Base-by-base conservation (phyloP, 2,888 invertebrate genomes). In the Caenorhabditis doughertyi region DNA sequence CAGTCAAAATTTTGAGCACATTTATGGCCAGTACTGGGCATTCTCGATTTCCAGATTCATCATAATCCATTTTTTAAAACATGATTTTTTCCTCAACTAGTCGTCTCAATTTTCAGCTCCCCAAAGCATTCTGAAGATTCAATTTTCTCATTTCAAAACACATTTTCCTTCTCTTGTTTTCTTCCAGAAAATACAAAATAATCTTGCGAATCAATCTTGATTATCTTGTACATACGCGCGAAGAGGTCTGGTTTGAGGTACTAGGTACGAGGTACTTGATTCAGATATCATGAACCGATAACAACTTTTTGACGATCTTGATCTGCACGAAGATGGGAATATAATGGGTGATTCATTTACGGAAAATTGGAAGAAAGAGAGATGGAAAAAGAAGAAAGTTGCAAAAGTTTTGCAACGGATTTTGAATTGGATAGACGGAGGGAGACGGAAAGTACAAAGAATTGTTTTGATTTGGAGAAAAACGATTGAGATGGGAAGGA, bases 301-400 rank as follows among this genome's bases (percentile, higher is more conserved):
- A 65, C 51, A 51, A 65, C 47, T 49, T 65, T 65, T 51, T 65
- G 51, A 51, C 65, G 65, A 65, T 65, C 65, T 65, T 51, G 65
- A 65, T 65, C 51, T 65, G 65, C 35, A 35, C 35, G 51, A 25
- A 23, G 23, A n/a, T n/a, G 25, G 32, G 53, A 65, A 23, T 29
- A 29, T 27, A 16, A 16, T 42, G 42, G 65, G 58, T 60, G 60
- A 60, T 42, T 60, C 42, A 44, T 42, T 44, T 3, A 4, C 8
- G 27, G 44, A 35, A 42, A 27, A 44, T 44, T 56, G 55, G 25
- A 35, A 39, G 39, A 35, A 23, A 51, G 13, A 35, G 21, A 65
- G 21, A 32, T 27, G n/a, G 32, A 25, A n/a, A 29, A 13, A 49
- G 18, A 13, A 49, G 44, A 62, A 3, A 47, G 62, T 29, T 62